Base-by-base conservation (phyloP, 2,888 invertebrate genomes). In the Caenorhabditis macrosperma region DNA sequence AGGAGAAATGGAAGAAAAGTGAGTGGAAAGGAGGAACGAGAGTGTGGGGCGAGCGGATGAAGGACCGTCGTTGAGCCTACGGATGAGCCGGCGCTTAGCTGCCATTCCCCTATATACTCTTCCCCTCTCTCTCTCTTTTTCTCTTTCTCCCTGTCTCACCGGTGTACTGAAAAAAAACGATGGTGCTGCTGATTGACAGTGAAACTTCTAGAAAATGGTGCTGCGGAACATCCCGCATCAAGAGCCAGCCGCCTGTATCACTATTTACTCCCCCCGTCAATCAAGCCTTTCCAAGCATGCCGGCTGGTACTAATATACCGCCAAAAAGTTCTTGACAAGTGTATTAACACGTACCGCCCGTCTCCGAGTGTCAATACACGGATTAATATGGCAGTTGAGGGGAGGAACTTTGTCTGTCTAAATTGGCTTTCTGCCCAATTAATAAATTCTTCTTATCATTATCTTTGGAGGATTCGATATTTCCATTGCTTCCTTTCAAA, bases 81-180 rank as follows among this genome's bases (percentile, higher is more conserved):
- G 78, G 78, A 78, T 78, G 78, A 78, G 78, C 78, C 48, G 67
- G 78, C 63, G 78, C 71, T 78, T 78, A 78, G 67, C 72, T 78
- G 78, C 78, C 78, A 72, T 78, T 72, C 60, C n/a, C 48, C 61
- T 41, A 60, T 66, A 71, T 55, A 63, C 68, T 69, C 55, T 41
- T 28, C 17, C 46, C 10, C 33, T 50, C 22, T 59, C 15, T 35
- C 20, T 35, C 17, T 57, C n/a, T n/a, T n/a, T n/a, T n/a, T n/a
- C n/a, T n/a, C n/a, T n/a, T n/a, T n/a, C n/a, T n/a, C n/a, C n/a
- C n/a, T n/a, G n/a, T n/a, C n/a, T n/a, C n/a, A n/a, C n/a, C n/a
- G n/a, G n/a, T n/a, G n/a, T n/a, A n/a, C n/a, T n/a, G n/a, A n/a
- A n/a, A n/a, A n/a, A n/a, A n/a, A n/a, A n/a, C n/a, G n/a, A n/a